These are phyloP conservation scores for Agrotis exclamationis DNA, from an alignment of 2,888 invertebrate genomes.

Conservation along the genomic window DNA sequence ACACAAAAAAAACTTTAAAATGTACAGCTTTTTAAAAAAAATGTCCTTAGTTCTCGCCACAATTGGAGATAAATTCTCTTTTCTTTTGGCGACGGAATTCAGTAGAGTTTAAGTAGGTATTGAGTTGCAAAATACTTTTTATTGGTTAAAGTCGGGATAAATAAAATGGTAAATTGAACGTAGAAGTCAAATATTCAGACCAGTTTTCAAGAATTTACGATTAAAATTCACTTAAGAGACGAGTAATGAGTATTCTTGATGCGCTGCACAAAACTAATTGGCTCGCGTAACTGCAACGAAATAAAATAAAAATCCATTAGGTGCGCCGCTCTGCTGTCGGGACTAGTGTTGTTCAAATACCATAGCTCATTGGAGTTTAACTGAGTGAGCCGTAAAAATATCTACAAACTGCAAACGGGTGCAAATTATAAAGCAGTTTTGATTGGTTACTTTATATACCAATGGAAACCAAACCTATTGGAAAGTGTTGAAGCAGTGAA, in stretches of 20 bases:
- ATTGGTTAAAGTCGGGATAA: background rate
- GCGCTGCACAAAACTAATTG: slow-evolving; percentile 86
- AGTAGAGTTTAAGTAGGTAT: background rate
- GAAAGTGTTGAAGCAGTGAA: slow-evolving; percentile 34
- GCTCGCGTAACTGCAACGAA: slow-evolving; percentile 81
- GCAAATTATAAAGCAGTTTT: slow-evolving; percentile 10
- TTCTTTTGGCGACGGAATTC: slow-evolving; percentile 2
- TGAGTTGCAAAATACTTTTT: background rate
- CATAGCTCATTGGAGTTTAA: slow-evolving; percentile 49
- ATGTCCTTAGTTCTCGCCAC: slow-evolving; percentile 8
- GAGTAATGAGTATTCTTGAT: slow-evolving; percentile 83
- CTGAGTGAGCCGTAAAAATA: slow-evolving; percentile 38
- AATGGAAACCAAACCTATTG: slow-evolving; percentile 25
- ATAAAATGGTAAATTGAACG: background rate
- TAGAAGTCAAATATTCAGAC: slow-evolving; percentile 11
- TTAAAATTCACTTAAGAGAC: slow-evolving; percentile 74
- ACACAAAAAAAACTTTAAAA: slow-evolving; percentile 49
- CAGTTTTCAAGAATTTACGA: slow-evolving; percentile 60
- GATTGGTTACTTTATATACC: slow-evolving; percentile 12
- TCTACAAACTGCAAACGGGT: slow-evolving; percentile 12
- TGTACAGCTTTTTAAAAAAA: slow-evolving; percentile 39
- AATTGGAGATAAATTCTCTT: slow-evolving; percentile 31
- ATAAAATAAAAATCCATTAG: slow-evolving; percentile 85
- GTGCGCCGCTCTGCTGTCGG: slow-evolving; percentile 73
- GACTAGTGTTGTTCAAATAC: slow-evolving; percentile 70